phyloP scores from a whole-genome alignment of 2,797 vertebrate species.

The Enoplosus armatus region DNA sequence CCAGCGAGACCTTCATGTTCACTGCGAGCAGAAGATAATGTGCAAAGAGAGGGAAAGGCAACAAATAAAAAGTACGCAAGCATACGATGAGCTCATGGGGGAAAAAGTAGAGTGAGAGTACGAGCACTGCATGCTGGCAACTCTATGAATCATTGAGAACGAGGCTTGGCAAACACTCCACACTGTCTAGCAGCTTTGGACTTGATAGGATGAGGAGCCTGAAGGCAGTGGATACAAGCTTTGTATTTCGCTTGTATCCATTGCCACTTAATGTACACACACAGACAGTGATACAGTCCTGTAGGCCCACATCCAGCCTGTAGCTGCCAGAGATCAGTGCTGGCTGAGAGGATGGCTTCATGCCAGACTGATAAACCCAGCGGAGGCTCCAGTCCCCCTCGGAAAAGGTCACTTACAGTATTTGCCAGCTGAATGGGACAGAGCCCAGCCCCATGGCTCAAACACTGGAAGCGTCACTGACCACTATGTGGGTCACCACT shows the following conservation, averaged over 20 bases:
- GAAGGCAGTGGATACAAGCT: slow-evolving; percentile 42
- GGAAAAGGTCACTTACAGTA: slow-evolving; percentile 33
- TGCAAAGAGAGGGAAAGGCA: background rate
- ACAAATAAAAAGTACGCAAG: background rate
- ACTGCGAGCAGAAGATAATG: background rate
- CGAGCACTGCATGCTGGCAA: slow-evolving; percentile 31
- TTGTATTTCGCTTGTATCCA: slow-evolving; percentile 52
- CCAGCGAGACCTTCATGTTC: background rate
- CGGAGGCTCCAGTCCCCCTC: slow-evolving; percentile 20
- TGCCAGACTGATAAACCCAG: slow-evolving; percentile 49
- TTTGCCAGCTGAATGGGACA: slow-evolving; percentile 32
- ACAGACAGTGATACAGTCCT: slow-evolving; percentile 30
- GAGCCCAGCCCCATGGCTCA: slow-evolving; percentile 11
- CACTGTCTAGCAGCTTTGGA: slow-evolving; percentile 55
- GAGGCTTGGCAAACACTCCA: slow-evolving; percentile 41
- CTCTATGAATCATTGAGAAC: slow-evolving; percentile 53
- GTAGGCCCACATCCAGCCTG: slow-evolving; percentile 37
- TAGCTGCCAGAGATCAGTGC: slow-evolving; percentile 35
- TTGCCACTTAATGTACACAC: slow-evolving; percentile 48
- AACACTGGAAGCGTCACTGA: slow-evolving; percentile 12
- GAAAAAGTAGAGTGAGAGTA: slow-evolving; percentile 30
- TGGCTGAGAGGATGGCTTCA: slow-evolving; percentile 36
- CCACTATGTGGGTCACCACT: slow-evolving; percentile 3
- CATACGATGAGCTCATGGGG: background rate
- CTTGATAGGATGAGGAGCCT: slow-evolving; percentile 50